A percentile compares a stretch with the other conserved stretches of the same genome.
Evolutionary conservation across 2,113 vertebrate genomes (phyloP).

Genomic region (Scomber scombrus): DNA sequence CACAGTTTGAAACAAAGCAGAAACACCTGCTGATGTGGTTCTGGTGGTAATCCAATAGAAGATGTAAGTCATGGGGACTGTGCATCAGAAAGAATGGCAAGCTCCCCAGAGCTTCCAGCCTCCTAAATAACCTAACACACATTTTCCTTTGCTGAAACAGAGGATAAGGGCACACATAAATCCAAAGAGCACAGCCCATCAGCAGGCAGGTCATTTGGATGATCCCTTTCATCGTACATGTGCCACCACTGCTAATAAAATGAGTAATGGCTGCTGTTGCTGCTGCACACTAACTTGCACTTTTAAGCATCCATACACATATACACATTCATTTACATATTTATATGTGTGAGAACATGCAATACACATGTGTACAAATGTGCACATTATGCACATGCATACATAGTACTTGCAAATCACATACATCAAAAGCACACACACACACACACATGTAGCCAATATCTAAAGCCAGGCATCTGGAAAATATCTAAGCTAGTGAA

Average conservation of each 20-base stretch:
- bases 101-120: constrained; percentile 42
- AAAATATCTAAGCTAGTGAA: constrained; percentile 65
- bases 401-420: constrained; percentile 7
- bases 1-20: constrained; percentile 55
- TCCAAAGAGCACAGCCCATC: constrained; percentile 45
- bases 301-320: constrained; percentile 10
- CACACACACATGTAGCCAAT: constrained; percentile 32
- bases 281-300: constrained; percentile 22
- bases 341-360: neutral
- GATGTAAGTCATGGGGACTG: constrained; percentile 62
- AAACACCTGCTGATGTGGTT: constrained; percentile 66
- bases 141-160: constrained; percentile 61
- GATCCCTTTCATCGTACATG: constrained; percentile 57
- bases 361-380: constrained; percentile 9
- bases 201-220: constrained; percentile 51
- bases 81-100: constrained; percentile 53
- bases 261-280: neutral
- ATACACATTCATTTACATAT: constrained; percentile 22
- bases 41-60: constrained; percentile 64
- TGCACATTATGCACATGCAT: neutral
- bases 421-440: constrained; percentile 48
- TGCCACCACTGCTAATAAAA: constrained; percentile 45
- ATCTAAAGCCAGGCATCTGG: constrained; percentile 74
- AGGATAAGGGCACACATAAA: constrained; percentile 58
- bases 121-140: constrained; percentile 61